These are phyloP conservation scores for Paraplagusia blochii DNA, from an alignment of 2,113 vertebrate genomes.

Conservation along the genomic window DNA sequence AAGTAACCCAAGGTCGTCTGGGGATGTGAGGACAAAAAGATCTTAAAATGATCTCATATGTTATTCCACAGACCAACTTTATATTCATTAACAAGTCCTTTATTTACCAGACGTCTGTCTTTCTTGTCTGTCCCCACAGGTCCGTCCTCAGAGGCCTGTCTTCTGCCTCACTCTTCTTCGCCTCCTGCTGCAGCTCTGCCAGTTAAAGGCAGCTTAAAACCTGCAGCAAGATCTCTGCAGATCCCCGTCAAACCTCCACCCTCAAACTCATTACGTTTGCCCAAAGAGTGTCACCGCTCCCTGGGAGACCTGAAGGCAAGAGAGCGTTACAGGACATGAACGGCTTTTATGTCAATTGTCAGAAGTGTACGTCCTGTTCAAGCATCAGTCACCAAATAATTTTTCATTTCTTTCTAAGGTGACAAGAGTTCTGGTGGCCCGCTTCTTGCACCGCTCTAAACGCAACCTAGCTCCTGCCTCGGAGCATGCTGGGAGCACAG, in stretches of 20 bases:
- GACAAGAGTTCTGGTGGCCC: slow-evolving; percentile 84
- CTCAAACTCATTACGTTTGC: slow-evolving; percentile 68
- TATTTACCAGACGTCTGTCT: background rate
- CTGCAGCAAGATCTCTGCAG: slow-evolving; percentile 44
- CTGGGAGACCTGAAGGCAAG: slow-evolving; percentile 89
- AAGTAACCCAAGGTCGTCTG: too few species aligned
- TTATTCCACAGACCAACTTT: too few species aligned
- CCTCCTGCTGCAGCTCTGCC: slow-evolving; percentile 63
- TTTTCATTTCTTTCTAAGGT: slow-evolving; percentile 67
- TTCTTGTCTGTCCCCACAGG: slow-evolving; percentile 62
- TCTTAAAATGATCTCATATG: too few species aligned
- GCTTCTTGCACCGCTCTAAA: slow-evolving; percentile 90
- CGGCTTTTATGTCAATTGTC: background rate
- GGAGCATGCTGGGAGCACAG: slow-evolving; percentile 72
- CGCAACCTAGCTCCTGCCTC: slow-evolving; percentile 71
- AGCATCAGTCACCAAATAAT: background rate
- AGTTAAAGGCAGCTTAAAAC: slow-evolving; percentile 68
- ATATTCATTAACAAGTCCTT: too few species aligned
- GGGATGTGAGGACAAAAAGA: too few species aligned
- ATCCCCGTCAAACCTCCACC: slow-evolving; percentile 71
- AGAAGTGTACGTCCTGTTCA: background rate
- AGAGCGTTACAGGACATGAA: background rate
- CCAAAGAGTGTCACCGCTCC: slow-evolving; percentile 84
- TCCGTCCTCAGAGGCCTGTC: slow-evolving; percentile 80
- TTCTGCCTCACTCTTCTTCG: slow-evolving; percentile 67